Evolutionary conservation across 2,797 vertebrate species (phyloP), one percentile per base, ranked within the genome.

Genomic region (Malurus splendens): DNA sequence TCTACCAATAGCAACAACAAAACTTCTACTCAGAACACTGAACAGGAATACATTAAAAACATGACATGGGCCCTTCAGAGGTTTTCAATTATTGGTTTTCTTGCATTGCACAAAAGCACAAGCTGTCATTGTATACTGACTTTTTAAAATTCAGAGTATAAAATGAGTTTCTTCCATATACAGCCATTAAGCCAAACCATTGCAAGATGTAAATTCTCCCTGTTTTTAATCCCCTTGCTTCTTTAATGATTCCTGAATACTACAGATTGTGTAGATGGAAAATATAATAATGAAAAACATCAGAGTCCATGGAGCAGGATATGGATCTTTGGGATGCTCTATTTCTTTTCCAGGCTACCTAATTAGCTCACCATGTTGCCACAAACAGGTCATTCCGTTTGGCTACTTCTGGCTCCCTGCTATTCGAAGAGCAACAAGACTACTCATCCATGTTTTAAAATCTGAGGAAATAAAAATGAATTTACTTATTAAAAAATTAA

Each of bases 21-120:
- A 93, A 93, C 71, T 90, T 94, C 90, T 92, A 72, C 87, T 90
- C 71, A 88, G 86, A 92, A 89, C 77, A 91, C 72, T 77, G 88
- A 92, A 91, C 64, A 86, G 74, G 81, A 93, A 93, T 92, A 90
- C 71, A 90, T 92, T 94, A 94, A 92, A 93, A 89, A 87, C 64
- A 91, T 91, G 85, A 84, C 82, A 92, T 41, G 38, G 92, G 55
- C 45, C 51, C 64, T 94, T 94, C 81, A 82, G 80, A 94, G 83
- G 74, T 86, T 94, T 94, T 93, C 91, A 92, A 82, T 95, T 89
- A 94, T 86, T 92, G 88, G 77, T 90, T 93, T 94, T 86, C 86
- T 86, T 71, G 74, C 92, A 84, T 66, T 60, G 83, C 78, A 92
- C 80, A 88, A 74, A 92, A 74, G 77, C 92, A 88, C 87, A 94